phyloP scores from a whole-genome alignment of 2,797 vertebrate genomes.

The Cyclopterus lumpus region DNA sequence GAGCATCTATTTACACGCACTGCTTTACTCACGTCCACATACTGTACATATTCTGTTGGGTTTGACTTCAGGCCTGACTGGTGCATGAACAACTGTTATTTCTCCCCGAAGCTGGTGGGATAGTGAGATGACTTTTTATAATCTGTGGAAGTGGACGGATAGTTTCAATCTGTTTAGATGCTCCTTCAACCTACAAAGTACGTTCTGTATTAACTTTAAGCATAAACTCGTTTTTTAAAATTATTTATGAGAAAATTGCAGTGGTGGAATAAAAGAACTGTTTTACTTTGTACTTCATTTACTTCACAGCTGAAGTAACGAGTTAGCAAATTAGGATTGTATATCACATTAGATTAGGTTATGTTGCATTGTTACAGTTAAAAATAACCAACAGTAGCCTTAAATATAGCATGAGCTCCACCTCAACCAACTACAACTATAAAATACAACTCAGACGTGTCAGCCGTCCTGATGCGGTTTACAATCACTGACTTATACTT shows the following conservation, averaged over 20 bases:
- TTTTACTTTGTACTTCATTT: background rate
- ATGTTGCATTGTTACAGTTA: background rate
- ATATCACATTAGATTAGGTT: background rate
- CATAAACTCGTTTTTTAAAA: background rate
- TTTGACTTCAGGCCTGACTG: constrained; percentile 39
- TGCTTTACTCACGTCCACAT: constrained; percentile 29
- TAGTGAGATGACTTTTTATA: background rate
- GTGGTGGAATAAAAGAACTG: background rate
- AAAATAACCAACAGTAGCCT: background rate
- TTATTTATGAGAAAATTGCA: background rate
- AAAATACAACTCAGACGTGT: background rate
- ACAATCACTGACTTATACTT: constrained; percentile 4
- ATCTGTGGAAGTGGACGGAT: background rate
- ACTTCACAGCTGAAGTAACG: background rate
- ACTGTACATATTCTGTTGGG: constrained; percentile 29
- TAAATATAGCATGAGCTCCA: background rate
- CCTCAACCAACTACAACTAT: background rate
- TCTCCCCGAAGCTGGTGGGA: constrained; percentile 18
- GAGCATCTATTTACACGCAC: constrained; percentile 43
- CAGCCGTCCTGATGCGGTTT: background rate
- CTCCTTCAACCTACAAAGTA: constrained; percentile 24
- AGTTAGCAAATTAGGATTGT: background rate
- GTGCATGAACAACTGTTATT: constrained; percentile 32
- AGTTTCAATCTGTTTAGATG: constrained; percentile 33
- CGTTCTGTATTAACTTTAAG: background rate